Evolutionary conservation across 92 coral and sea anemone genomes (phyloP).

Genomic region (Zoanthus sansibaricus): DNA sequence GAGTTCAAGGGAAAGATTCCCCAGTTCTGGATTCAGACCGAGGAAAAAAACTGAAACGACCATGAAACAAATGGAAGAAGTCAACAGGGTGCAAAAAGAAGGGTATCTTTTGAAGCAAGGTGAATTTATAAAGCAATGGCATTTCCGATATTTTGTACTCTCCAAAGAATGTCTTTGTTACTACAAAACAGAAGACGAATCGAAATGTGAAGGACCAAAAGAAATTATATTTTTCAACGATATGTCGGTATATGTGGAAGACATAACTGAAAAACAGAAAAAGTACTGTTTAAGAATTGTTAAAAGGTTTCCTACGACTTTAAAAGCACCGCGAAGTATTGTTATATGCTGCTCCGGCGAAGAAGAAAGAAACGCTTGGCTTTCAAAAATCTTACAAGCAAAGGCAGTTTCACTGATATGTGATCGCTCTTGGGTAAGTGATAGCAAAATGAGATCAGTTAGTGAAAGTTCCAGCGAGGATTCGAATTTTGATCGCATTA

Average conservation of each 20-base stretch:
- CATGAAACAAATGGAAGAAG: slow-evolving; percentile 25
- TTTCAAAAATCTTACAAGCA: slow-evolving; percentile 77
- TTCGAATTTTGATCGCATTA: slow-evolving; percentile 13
- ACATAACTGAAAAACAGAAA: slow-evolving; percentile 63
- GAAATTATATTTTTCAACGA: slow-evolving; percentile 89
- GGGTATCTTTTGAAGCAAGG: slow-evolving; percentile 89
- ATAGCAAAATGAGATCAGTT: slow-evolving; percentile 28
- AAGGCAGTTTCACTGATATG: slow-evolving; percentile 74
- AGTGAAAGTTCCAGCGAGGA: slow-evolving; percentile 21
- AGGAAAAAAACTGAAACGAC: neutral
- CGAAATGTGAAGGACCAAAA: slow-evolving; percentile 69
- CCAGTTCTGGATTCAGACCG: neutral
- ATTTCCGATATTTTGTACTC: slow-evolving; percentile 81
- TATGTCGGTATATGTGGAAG: slow-evolving; percentile 83
- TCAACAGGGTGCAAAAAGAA: slow-evolving; percentile 44
- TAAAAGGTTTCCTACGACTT: slow-evolving; percentile 62
- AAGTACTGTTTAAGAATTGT: slow-evolving; percentile 81
- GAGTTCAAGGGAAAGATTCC: neutral
- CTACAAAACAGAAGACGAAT: slow-evolving; percentile 72
- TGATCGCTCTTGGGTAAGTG: slow-evolving; percentile 72
- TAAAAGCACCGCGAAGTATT: slow-evolving; percentile 39
- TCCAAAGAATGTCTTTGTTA: slow-evolving; percentile 89
- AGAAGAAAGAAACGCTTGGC: slow-evolving; percentile 82
- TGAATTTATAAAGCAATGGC: slow-evolving; percentile 85
- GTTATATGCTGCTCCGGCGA: slow-evolving; percentile 55